Percentiles rank a stretch among this genome's conserved stretches.
Conservation (phyloP, 2,888 invertebrate species). For the Eurytoma californica region DNA sequence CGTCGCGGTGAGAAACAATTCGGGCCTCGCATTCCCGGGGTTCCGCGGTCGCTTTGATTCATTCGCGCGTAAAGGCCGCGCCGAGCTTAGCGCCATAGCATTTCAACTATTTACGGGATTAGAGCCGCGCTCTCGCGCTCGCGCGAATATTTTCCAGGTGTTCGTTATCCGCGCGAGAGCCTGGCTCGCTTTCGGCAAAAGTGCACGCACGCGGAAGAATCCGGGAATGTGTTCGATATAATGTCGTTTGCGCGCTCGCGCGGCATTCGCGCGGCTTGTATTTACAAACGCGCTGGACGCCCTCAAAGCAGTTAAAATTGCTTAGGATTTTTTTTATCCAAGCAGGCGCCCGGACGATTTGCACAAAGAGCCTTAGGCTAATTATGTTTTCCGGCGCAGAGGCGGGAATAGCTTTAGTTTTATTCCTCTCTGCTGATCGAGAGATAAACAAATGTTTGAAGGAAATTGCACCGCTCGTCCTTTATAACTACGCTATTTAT, state of each 20-base stretch:
- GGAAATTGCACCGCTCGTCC: too few relatives aligned
- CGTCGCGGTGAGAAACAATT: conserved; percentile 65
- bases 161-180: conserved; percentile 33
- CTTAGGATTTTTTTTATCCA: conserved; percentile 1
- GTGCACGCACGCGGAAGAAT: conserved; percentile 32
- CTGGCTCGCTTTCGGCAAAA: conserved; percentile 2
- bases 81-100: conserved; percentile 57
- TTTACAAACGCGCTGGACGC: conserved; percentile 17
- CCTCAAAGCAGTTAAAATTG: conserved; percentile 42
- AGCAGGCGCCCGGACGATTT: too few relatives aligned
- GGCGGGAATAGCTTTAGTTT: too few relatives aligned
- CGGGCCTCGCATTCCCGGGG: conserved; percentile 64
- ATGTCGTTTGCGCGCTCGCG: conserved; percentile 40
- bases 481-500: too few relatives aligned
- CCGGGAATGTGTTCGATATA: conserved; percentile 46
- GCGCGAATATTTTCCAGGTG: conserved; percentile 45
- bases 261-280: conserved; percentile 17
- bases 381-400: too few relatives aligned
- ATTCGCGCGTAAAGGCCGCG: conserved; percentile 54
- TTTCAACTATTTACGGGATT: conserved; percentile 64
- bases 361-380: too few relatives aligned
- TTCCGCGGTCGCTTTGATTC: conserved; percentile 71
- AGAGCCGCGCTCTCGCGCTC: conserved; percentile 16
- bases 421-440: too few relatives aligned
- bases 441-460: too few relatives aligned